Percentiles rank a stretch among this genome's conserved stretches.
These are phyloP conservation scores for Turnix velox DNA, from an alignment of 2,113 vertebrate genomes.

Conservation along the genomic window DNA sequence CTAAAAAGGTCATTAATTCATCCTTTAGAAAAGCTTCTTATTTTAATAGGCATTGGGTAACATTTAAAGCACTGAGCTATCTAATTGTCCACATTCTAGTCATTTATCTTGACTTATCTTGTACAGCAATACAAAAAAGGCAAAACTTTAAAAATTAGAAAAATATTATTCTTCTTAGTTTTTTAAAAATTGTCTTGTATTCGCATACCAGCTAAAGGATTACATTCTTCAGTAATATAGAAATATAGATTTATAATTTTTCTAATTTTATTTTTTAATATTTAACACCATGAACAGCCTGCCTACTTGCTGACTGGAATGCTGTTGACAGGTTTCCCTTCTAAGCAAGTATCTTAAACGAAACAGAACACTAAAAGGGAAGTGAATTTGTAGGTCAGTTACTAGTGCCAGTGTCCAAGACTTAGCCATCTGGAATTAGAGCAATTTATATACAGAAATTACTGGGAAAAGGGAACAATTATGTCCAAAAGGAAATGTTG, in stretches of 20 bases:
- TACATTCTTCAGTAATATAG: not conserved
- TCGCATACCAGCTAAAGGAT: not conserved
- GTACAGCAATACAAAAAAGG: not conserved
- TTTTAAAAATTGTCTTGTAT: not conserved
- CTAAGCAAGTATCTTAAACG: not conserved
- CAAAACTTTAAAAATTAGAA: not conserved
- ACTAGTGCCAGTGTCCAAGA: not conserved
- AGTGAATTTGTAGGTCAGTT: not conserved
- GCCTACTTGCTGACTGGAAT: not conserved
- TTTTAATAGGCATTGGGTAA: not conserved
- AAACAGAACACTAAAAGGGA: not conserved
- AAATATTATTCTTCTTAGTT: not conserved
- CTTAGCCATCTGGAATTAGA: not conserved
- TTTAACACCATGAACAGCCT: not conserved
- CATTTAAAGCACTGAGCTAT: not conserved
- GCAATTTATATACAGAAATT: not conserved
- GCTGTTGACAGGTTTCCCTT: not conserved
- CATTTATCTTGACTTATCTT: not conserved
- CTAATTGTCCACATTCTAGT: not conserved
- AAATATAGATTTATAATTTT: not conserved
- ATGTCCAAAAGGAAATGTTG: not conserved
- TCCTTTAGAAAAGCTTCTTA: not conserved
- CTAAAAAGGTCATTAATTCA: not conserved
- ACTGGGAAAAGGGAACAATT: not conserved
- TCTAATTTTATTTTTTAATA: not conserved